These are phyloP conservation scores for Spilogale gracilis DNA, from an alignment of 2,113 vertebrate genomes.

Conservation along the genomic window DNA sequence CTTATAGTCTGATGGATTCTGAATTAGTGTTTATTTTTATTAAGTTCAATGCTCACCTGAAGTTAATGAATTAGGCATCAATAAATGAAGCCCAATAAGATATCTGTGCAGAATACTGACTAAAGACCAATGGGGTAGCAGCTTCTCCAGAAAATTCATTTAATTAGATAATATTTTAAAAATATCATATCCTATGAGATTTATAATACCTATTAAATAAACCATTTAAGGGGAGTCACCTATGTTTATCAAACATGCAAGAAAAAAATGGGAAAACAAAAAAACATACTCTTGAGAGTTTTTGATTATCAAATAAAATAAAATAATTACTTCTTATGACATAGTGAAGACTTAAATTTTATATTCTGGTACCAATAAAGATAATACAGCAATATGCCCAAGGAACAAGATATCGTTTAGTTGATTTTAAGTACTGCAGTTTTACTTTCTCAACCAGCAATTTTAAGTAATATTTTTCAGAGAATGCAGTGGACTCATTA, in stretches of 20 bases:
- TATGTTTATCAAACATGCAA: neutral
- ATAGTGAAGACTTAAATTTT: neutral
- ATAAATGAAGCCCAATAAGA: neutral
- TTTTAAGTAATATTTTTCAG: conserved; percentile 7
- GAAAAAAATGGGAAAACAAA: conserved; percentile 5
- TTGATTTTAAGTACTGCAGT: neutral
- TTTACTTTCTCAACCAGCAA: neutral
- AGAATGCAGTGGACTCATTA: neutral
- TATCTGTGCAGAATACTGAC: neutral
- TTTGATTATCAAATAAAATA: conserved; percentile 11
- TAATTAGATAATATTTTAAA: neutral
- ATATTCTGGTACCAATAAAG: neutral
- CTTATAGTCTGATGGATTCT: neutral
- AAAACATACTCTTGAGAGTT: neutral
- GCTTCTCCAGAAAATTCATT: conserved; percentile 20
- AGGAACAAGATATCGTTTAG: neutral
- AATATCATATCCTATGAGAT: neutral
- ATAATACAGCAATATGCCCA: neutral
- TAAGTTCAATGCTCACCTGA: neutral
- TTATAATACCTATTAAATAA: conserved; percentile 2
- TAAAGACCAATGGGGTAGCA: neutral
- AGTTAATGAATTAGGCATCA: conserved; percentile 33
- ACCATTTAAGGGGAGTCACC: neutral
- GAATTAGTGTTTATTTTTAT: conserved; percentile 18
- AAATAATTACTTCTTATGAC: neutral